Evolutionary conservation across 1,140 invertebrate genomes (phyloP).

Genomic region (Ceratina japonica): DNA sequence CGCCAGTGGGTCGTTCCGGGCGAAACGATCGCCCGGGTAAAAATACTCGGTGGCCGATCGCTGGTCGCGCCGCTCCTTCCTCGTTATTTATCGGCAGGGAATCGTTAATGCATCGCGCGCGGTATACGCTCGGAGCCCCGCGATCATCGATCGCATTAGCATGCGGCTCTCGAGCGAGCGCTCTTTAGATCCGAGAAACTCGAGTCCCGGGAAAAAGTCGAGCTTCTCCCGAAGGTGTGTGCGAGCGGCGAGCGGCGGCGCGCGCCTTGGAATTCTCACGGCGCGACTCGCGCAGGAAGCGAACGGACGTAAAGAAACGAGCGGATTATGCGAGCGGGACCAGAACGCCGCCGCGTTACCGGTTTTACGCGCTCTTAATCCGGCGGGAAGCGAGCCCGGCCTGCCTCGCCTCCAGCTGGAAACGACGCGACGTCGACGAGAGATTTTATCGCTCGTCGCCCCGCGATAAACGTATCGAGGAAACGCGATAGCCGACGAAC

Average conservation of each 20-base stretch:
- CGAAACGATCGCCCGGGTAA: too few relatives aligned
- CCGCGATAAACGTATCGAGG: neutral
- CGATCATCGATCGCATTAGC: conserved; percentile 60
- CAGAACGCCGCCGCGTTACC: conserved; percentile 6
- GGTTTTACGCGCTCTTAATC: conserved; percentile 35
- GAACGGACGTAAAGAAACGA: conserved; percentile 24
- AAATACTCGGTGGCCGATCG: conserved; percentile 34
- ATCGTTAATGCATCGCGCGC: conserved; percentile 50
- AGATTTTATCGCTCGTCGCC: neutral
- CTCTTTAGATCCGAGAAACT: conserved; percentile 53
- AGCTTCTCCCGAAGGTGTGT: conserved; percentile 54
- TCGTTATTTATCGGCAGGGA: conserved; percentile 36
- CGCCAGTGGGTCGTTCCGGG: too few relatives aligned
- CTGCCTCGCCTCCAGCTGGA: conserved; percentile 7
- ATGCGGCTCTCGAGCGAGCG: conserved; percentile 55
- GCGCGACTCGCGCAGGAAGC: conserved; percentile 35
- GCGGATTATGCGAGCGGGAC: conserved; percentile 13
- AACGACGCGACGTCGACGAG: neutral
- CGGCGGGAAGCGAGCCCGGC: conserved; percentile 8
- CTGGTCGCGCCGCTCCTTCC: conserved; percentile 10
- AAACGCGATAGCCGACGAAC: too few relatives aligned
- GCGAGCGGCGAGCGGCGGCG: too few relatives aligned
- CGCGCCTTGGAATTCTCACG: conserved; percentile 56
- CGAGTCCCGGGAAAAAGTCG: conserved; percentile 60
- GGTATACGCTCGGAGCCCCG: conserved; percentile 37